Percentiles rank a stretch among this genome's conserved stretches.
Conservation (phyloP, 2,888 invertebrate species). For the Xestia rhomboidea region DNA sequence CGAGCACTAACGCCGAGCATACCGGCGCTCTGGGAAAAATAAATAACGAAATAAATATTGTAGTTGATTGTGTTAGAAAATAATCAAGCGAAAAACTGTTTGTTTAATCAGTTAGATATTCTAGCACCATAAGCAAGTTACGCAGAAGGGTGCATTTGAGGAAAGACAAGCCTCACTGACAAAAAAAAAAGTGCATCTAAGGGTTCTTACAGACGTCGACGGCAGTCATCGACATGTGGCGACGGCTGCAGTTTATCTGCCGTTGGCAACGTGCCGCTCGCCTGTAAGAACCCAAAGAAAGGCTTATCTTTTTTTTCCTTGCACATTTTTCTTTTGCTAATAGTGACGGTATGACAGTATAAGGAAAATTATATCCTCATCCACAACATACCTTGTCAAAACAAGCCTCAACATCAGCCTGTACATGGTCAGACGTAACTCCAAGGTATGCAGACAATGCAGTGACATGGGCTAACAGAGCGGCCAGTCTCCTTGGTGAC, state of each 20-base stretch:
- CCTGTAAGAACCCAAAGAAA: neutral
- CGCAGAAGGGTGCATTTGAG: too few species aligned
- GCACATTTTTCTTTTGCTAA: neutral
- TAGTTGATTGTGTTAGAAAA: too few species aligned
- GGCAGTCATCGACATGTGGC: too few species aligned
- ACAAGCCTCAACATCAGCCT: conserved; percentile 93
- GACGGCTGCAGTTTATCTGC: too few species aligned
- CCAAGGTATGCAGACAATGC: conserved; percentile 91
- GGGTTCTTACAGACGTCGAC: too few species aligned
- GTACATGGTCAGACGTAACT: conserved; percentile 91
- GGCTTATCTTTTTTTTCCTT: neutral
- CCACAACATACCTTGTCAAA: conserved; percentile 91
- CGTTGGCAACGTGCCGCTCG: too few species aligned
- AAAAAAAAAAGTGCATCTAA: too few species aligned
- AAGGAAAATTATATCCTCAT: neutral
- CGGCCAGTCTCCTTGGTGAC: conserved; percentile 91
- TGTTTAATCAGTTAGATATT: too few species aligned
- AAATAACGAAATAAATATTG: neutral
- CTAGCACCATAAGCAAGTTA: too few species aligned
- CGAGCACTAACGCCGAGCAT: conserved; percentile 92
- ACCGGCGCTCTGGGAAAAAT: conserved; percentile 90
- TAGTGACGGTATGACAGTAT: too few species aligned
- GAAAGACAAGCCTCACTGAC: too few species aligned
- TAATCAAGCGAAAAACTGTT: too few species aligned
- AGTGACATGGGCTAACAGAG: conserved; percentile 91